Conservation (phyloP, 2,888 invertebrate species). For the Metallyticus violacea region DNA sequence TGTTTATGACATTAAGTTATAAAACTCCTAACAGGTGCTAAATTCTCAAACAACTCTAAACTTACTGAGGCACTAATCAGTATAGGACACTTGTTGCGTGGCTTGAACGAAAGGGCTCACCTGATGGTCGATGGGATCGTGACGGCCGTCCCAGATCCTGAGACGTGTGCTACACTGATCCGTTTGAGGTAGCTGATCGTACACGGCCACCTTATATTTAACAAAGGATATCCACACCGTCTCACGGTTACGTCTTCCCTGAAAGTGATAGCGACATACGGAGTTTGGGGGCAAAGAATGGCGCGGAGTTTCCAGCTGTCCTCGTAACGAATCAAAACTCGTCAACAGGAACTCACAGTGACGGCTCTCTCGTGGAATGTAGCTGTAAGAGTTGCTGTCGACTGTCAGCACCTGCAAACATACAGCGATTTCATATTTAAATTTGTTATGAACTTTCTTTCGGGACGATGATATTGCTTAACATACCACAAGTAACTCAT, state of each 20-base stretch:
- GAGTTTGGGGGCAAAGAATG: slow-evolving; percentile 80
- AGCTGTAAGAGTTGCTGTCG: slow-evolving; percentile 71
- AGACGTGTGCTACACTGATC: slow-evolving; percentile 71
- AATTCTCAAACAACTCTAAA: too few species aligned
- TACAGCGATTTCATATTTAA: background rate
- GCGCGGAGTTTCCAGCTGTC: slow-evolving; percentile 69
- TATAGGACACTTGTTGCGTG: too few species aligned
- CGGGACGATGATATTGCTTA: too few species aligned
- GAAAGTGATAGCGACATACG: slow-evolving; percentile 76
- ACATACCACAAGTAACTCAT: too few species aligned
- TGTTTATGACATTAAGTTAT: too few species aligned
- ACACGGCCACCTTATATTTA: slow-evolving; percentile 72
- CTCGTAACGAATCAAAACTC: slow-evolving; percentile 70
- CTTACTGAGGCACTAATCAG: too few species aligned
- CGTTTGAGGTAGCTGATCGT: slow-evolving; percentile 43
- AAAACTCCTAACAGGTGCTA: too few species aligned
- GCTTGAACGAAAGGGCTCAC: background rate
- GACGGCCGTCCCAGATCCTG: slow-evolving; percentile 71
- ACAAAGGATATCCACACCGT: slow-evolving; percentile 82
- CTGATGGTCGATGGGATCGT: slow-evolving; percentile 39
- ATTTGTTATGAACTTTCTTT: too few species aligned
- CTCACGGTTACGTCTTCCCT: slow-evolving; percentile 65
- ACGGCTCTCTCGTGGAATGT: slow-evolving; percentile 66
- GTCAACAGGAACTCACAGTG: slow-evolving; percentile 75
- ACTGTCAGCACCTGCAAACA: slow-evolving; percentile 63